phyloP scores from a whole-genome alignment of 2,113 vertebrate genomes.

The Prunella himalayana region DNA sequence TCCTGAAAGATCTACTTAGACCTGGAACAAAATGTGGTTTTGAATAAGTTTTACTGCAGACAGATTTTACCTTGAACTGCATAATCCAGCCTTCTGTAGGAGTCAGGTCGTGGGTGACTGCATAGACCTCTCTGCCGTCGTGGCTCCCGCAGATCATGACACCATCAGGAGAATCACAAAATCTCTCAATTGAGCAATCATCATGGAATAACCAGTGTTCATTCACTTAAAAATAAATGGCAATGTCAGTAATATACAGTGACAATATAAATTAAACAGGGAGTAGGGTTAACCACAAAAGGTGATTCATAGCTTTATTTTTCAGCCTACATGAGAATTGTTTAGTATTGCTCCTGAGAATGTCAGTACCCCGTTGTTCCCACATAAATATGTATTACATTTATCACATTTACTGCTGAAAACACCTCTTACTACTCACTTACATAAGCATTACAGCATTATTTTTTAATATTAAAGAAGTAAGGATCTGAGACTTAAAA shows the following conservation, averaged over 20 bases:
- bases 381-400: background rate
- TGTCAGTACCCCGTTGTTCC: background rate
- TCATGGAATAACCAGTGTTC: conserved; percentile 97
- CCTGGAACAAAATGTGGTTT: background rate
- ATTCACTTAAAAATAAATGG: conserved; percentile 77
- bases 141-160: conserved; percentile 95
- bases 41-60: background rate
- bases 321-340: background rate
- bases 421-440: background rate
- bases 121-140: conserved; percentile 91
- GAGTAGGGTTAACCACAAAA: background rate
- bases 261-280: background rate
- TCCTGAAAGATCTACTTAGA: background rate
- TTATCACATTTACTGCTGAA: background rate
- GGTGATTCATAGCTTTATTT: background rate
- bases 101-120: conserved; percentile 90
- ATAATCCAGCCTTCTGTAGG: conserved; percentile 95
- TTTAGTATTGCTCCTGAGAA: background rate
- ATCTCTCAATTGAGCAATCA: conserved; percentile 90
- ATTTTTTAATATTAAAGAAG: background rate
- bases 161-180: conserved; percentile 91
- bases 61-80: conserved; percentile 90
- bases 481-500: background rate
- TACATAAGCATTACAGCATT: background rate
- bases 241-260: background rate